phyloP scores from a whole-genome alignment of 2,797 vertebrate species.

The Xiphorhynchus erythropygius region DNA sequence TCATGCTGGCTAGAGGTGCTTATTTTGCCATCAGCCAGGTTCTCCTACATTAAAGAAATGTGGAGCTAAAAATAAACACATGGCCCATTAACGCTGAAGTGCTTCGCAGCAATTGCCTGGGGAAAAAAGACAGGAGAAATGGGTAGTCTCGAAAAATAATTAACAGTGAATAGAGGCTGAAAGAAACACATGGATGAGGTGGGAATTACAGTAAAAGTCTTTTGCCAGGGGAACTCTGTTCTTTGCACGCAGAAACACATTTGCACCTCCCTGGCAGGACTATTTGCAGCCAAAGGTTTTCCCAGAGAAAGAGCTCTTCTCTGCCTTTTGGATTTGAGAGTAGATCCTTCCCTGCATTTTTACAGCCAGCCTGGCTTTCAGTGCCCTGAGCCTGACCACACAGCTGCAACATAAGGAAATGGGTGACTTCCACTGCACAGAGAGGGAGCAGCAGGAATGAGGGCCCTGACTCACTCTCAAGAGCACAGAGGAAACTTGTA shows the following conservation, averaged over 20 bases:
- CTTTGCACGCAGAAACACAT: not conserved
- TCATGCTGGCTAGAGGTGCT: not conserved
- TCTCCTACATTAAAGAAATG: conserved; percentile 1
- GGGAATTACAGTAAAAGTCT: not conserved
- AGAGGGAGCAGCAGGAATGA: not conserved
- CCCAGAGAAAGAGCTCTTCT: not conserved
- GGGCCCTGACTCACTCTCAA: not conserved
- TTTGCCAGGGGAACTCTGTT: not conserved
- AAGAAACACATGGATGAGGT: not conserved
- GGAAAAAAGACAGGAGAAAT: conserved; percentile 15
- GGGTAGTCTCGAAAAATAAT: conserved; percentile 33
- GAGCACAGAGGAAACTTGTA: not conserved
- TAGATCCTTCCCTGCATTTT: not conserved
- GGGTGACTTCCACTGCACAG: fast-evolving
- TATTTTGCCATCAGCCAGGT: not conserved
- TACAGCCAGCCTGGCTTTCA: not conserved
- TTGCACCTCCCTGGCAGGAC: not conserved
- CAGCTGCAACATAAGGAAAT: not conserved
- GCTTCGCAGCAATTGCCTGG: conserved; percentile 11
- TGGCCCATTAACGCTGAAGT: not conserved
- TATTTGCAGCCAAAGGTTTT: not conserved
- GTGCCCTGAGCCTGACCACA: not conserved
- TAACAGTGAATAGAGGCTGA: conserved; percentile 7
- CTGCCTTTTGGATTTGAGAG: not conserved
- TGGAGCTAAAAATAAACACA: conserved; percentile 25